Conservation (phyloP, 2,888 invertebrate species). For the Epirrhoe tristata region DNA sequence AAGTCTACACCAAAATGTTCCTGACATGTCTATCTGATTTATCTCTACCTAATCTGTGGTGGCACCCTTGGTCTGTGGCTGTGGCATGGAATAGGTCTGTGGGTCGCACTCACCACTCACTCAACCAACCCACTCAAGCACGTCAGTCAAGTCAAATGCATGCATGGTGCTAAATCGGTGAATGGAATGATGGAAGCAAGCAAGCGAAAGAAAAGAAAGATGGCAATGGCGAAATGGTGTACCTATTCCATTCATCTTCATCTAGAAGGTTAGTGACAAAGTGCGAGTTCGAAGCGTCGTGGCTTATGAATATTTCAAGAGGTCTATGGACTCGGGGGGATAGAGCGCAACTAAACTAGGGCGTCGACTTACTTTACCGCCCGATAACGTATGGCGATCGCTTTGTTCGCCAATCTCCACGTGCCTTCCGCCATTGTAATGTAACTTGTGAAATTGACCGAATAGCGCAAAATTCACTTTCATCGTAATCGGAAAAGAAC, state of each 20-base stretch:
- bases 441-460: slow-evolving; percentile 12
- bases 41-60: too few relatives aligned
- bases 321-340: not conserved
- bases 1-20: too few relatives aligned
- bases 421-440: slow-evolving; percentile 82
- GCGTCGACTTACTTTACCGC: slow-evolving; percentile 6
- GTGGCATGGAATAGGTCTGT: too few relatives aligned
- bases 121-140: too few relatives aligned
- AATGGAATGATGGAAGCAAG: slow-evolving; percentile 19
- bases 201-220: slow-evolving; percentile 61
- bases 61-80: too few relatives aligned
- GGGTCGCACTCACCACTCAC: too few relatives aligned
- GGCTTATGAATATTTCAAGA: not conserved
- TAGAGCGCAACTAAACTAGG: not conserved
- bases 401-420: slow-evolving; percentile 84
- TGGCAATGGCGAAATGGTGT: slow-evolving; percentile 73
- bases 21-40: too few relatives aligned
- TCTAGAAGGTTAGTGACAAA: slow-evolving; percentile 74
- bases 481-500: slow-evolving; percentile 8
- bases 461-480: slow-evolving; percentile 3
- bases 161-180: not conserved
- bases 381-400: slow-evolving; percentile 65
- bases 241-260: slow-evolving; percentile 58
- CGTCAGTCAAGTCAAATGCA: too few relatives aligned
- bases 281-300: not conserved